phyloP scores from a whole-genome alignment of 2,797 vertebrate species.

The Danio jaintianensis region DNA sequence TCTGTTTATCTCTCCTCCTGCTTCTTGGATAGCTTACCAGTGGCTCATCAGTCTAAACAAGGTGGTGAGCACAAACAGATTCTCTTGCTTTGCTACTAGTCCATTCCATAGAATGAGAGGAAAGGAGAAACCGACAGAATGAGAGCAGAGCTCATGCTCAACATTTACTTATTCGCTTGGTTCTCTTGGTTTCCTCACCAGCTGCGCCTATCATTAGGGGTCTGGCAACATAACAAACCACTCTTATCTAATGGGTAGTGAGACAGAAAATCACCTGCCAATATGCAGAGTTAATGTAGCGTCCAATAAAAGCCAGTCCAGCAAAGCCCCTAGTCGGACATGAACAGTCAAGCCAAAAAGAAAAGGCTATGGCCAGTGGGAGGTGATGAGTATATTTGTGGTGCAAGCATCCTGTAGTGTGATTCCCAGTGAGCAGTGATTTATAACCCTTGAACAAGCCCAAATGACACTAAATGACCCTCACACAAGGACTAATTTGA shows the following conservation, averaged over 20 bases:
- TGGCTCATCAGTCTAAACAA: slow-evolving; percentile 44
- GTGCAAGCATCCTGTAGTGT: slow-evolving; percentile 34
- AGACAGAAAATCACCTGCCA: slow-evolving; percentile 52
- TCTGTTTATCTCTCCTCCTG: slow-evolving; percentile 37
- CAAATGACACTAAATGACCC: slow-evolving; percentile 54
- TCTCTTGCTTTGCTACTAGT: not conserved
- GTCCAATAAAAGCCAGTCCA: slow-evolving; percentile 13
- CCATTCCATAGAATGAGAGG: not conserved
- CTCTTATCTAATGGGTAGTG: slow-evolving; percentile 44
- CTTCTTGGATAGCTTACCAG: slow-evolving; percentile 24
- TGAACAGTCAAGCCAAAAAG: slow-evolving; percentile 11
- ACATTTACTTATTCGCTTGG: slow-evolving; percentile 29
- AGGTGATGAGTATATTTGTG: slow-evolving; percentile 18
- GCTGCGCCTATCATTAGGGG: slow-evolving; percentile 43
- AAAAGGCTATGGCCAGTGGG: slow-evolving; percentile 9
- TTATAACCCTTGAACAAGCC: slow-evolving; percentile 24
- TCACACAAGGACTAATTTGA: slow-evolving; percentile 48
- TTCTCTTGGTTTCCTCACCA: slow-evolving; percentile 24
- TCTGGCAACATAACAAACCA: slow-evolving; percentile 39
- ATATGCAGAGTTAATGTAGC: slow-evolving; percentile 5
- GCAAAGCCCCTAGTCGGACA: not conserved
- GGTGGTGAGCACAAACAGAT: slow-evolving; percentile 11
- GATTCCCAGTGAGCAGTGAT: slow-evolving; percentile 9
- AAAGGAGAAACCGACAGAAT: not conserved
- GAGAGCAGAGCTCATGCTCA: slow-evolving; percentile 10